phyloP scores from a whole-genome alignment of 2,113 vertebrate species.

The Poeciliopsis prolifica region DNA sequence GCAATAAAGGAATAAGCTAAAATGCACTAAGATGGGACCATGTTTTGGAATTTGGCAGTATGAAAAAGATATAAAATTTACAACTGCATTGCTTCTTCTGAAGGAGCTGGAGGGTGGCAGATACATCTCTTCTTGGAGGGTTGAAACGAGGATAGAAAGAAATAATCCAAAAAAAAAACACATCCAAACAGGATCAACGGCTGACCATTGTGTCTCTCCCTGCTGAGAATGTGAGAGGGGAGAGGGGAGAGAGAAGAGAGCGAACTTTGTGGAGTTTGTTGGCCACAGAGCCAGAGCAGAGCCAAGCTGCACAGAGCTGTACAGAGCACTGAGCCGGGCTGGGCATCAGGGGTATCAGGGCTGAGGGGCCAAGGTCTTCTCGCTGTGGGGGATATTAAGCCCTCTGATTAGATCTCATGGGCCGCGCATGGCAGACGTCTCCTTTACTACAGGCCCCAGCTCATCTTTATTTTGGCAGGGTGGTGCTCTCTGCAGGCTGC shows the following conservation, averaged over 20 bases:
- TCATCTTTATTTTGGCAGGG: conserved; percentile 82
- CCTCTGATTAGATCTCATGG: conserved; percentile 83
- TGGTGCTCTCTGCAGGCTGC: conserved; percentile 79
- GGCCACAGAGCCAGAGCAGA: conserved; percentile 60
- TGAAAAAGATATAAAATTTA: conserved; percentile 42
- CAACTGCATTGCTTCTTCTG: conserved; percentile 35
- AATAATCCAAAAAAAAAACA: conserved; percentile 65
- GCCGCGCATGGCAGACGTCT: conserved; percentile 77
- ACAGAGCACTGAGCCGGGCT: conserved; percentile 66
- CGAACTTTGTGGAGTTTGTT: conserved; percentile 74
- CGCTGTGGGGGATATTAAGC: conserved; percentile 81
- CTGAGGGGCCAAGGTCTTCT: conserved; percentile 78
- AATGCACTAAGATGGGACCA: conserved; percentile 15
- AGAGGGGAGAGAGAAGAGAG: conserved; percentile 3
- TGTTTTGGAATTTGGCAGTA: conserved; percentile 48
- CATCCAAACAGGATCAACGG: conserved; percentile 74
- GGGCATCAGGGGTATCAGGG: conserved; percentile 73
- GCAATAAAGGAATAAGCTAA: conserved; percentile 31
- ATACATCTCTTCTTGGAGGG: conserved; percentile 53
- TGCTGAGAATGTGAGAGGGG: conserved; percentile 56
- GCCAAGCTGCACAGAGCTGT: conserved; percentile 37
- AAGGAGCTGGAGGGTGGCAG: conserved; percentile 41
- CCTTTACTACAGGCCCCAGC: conserved; percentile 77
- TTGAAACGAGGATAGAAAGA: conserved; percentile 68
- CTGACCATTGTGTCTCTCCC: conserved; percentile 67